Conservation (phyloP, 2,113 vertebrate species). For the Myanophis thanlyinensis region DNA sequence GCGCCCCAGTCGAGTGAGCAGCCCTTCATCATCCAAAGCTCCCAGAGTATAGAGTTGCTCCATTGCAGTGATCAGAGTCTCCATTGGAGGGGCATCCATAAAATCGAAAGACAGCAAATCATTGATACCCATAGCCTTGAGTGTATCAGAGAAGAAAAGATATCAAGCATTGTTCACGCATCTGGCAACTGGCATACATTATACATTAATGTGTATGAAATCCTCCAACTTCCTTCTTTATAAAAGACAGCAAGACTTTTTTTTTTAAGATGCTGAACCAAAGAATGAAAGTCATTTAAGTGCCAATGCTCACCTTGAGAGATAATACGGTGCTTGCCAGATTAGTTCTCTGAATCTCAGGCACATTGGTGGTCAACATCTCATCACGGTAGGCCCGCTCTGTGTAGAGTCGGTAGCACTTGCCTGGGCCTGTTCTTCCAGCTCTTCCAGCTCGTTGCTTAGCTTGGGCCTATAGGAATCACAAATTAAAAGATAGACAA, state of each 20-base stretch:
- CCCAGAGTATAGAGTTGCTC: conserved; percentile 97
- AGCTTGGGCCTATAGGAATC: conserved; percentile 84
- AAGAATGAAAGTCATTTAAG: neutral
- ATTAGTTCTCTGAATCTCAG: conserved; percentile 98
- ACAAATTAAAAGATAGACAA: neutral
- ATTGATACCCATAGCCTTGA: conserved; percentile 97
- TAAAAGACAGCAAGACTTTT: neutral
- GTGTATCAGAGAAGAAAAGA: neutral
- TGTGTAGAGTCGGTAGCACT: conserved; percentile 93
- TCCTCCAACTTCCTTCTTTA: neutral
- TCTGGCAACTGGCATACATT: neutral
- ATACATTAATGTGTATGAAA: neutral
- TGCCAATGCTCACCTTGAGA: conserved; percentile 80
- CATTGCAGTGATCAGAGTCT: conserved; percentile 98
- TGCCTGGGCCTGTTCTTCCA: conserved; percentile 92
- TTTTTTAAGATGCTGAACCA: neutral
- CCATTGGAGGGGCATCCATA: conserved; percentile 99
- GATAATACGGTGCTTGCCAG: conserved; percentile 95
- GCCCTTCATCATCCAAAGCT: conserved; percentile 92
- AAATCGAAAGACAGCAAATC: conserved; percentile 98
- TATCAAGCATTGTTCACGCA: neutral
- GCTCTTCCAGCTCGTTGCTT: conserved; percentile 95
- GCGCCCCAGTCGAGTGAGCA: conserved; percentile 92
- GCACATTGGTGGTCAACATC: conserved; percentile 97
- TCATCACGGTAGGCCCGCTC: conserved; percentile 97